Evolutionary conservation across 2,888 invertebrate species (phyloP).

Genomic region (Caenorhabditis sp.): DNA sequence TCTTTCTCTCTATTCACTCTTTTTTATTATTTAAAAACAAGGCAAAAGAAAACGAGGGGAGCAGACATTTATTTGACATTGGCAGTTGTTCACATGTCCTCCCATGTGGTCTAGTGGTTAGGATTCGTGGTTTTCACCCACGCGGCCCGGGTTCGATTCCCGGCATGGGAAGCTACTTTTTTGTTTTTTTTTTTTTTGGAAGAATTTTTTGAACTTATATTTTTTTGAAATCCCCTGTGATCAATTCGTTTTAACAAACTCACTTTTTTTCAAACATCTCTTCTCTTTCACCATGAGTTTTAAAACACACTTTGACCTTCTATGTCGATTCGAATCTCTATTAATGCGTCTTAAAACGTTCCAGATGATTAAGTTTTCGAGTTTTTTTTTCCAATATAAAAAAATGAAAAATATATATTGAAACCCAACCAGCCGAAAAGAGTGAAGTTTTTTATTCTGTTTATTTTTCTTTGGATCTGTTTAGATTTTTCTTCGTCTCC

Average conservation of each 20-base stretch:
- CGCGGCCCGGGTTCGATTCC: constrained; percentile 69
- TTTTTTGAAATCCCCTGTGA: not conserved
- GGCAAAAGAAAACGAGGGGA: not conserved
- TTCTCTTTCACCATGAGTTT: not conserved
- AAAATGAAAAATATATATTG: not conserved
- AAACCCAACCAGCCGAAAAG: not conserved
- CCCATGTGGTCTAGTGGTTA: constrained; percentile 68
- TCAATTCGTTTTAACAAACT: not conserved
- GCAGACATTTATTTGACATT: not conserved
- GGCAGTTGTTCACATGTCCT: constrained; percentile 14
- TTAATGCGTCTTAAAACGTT: not conserved
- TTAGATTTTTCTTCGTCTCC: not conserved
- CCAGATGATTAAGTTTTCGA: not conserved
- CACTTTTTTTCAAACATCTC: not conserved
- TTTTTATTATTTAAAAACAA: not conserved
- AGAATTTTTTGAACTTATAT: not conserved
- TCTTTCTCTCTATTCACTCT: not conserved
- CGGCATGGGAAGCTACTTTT: constrained; percentile 62
- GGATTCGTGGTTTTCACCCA: constrained; percentile 69
- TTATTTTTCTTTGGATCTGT: not conserved
- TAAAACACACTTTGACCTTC: not conserved
- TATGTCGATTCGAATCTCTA: not conserved
- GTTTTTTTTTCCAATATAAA: not conserved
- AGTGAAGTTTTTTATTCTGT: not conserved
- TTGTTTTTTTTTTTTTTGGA: not conserved